A percentile compares a stretch with the other conserved stretches of the same genome.
Conservation (phyloP, 2,888 invertebrate species). For the Noctua comes region DNA sequence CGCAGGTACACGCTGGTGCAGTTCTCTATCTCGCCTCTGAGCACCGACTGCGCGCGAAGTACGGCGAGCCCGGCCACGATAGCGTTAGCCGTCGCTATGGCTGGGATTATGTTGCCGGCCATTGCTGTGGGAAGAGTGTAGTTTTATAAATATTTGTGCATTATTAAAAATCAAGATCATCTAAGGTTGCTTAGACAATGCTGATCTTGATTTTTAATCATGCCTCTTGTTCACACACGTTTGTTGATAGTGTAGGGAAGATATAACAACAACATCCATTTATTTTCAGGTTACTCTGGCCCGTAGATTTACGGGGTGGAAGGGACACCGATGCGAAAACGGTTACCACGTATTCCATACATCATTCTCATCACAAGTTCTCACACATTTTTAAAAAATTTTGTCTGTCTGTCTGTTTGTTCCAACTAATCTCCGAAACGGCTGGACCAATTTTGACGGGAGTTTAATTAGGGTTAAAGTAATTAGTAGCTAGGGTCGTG, state of each 20-base stretch:
- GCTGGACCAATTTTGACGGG: no score
- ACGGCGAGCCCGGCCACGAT: constrained; percentile 99
- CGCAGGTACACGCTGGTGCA: constrained; percentile 95
- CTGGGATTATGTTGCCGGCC: constrained; percentile 99
- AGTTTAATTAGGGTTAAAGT: no score
- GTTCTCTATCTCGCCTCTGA: constrained; percentile 91
- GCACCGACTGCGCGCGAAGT: constrained; percentile 94
- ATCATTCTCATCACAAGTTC: no score
- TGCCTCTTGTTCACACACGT: background rate
- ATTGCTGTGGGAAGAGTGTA: constrained; percentile 91
- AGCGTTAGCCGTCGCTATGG: constrained; percentile 99
- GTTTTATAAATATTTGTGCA: background rate
- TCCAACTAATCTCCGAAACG: no score
- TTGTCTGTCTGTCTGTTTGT: no score
- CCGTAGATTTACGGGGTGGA: no score
- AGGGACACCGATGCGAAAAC: no score
- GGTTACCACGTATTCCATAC: no score
- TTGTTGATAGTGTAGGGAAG: background rate
- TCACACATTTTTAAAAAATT: no score
- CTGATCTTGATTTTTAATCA: no score
- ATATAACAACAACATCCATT: background rate
- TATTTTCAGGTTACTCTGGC: no score
- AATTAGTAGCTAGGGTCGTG: no score
- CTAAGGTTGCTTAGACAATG: background rate
- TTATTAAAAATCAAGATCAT: background rate